Percentiles rank a stretch among this genome's conserved stretches.
Evolutionary conservation across 2,797 vertebrate genomes (phyloP).

Genomic region (Gouania willdenowi): DNA sequence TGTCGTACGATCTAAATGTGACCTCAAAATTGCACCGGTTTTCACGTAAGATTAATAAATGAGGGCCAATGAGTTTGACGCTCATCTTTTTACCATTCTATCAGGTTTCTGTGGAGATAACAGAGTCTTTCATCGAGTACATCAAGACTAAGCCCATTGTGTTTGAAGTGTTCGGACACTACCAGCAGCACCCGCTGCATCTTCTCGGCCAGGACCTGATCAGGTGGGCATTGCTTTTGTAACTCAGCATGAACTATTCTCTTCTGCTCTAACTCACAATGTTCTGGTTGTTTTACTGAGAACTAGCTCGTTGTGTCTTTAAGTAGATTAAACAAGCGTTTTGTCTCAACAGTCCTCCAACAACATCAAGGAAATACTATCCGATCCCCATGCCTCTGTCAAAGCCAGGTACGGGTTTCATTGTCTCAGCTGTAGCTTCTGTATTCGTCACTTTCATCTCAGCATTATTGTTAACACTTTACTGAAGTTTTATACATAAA

Average conservation of each 20-base stretch:
- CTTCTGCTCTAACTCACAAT: no score
- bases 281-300: no score
- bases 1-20: no score
- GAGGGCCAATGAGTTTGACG: no score
- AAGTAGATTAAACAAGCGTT: background rate
- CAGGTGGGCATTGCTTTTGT: slow-evolving; percentile 72
- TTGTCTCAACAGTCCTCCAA: slow-evolving; percentile 78
- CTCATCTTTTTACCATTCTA: background rate
- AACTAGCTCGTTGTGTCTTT: background rate
- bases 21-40: no score
- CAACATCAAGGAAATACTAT: slow-evolving; percentile 88
- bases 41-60: no score
- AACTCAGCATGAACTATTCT: no score
- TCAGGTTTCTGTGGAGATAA: slow-evolving; percentile 95
- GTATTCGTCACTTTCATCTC: slow-evolving; percentile 17
- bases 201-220: slow-evolving; percentile 87
- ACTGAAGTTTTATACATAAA: no score
- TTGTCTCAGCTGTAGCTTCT: slow-evolving; percentile 4
- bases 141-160: slow-evolving; percentile 96
- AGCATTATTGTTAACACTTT: slow-evolving; percentile 39
- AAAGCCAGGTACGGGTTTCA: slow-evolving; percentile 84
- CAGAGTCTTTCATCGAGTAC: slow-evolving; percentile 94
- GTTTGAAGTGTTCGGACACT: slow-evolving; percentile 99
- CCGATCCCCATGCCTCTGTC: slow-evolving; percentile 97
- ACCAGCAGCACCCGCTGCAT: slow-evolving; percentile 92